Base-by-base conservation (phyloP, 2,888 invertebrate genomes). In the Parnassius mnemosyne region DNA sequence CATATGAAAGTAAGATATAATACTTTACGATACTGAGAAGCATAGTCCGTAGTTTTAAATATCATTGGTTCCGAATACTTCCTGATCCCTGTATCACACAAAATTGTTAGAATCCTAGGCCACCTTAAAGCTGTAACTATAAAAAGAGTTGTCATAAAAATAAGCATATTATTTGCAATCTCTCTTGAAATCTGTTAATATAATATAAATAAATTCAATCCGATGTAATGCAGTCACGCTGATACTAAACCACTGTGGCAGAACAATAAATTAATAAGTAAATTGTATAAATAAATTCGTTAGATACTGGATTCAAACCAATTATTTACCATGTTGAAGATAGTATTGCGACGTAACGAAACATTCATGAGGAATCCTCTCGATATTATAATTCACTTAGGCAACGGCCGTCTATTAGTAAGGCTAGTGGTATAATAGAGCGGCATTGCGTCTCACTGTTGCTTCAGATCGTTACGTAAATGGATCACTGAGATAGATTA, bases 401-500 rank as follows among this genome's bases (percentile, higher is more conserved):
- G 67, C 69, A 76, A 77, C 75, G 69, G 70, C 73, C 72, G 74
- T 74, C 77, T 80, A 82, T 83, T 81, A 81, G 71, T 70, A 67
- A 72, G 71, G 68, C 71, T 70, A 76, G 72, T 74, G 76, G 69
- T 75, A 75, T 80, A 81, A 81, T 79, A 75, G 74, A 61, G 66
- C 65, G 68, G 60, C 65, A 68, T 68, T 63, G 71, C 71, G 71
- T 71, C 69, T 71, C 75, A 67, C 67, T 77, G 80, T 73, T 81
- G 81, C 77, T 76, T 70, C 74, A 71, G 77, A 76, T 80, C 75
- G 80, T 85, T 82, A 83, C 79, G 77, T 78, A 83, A 85, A 85
- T 84, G 78, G 77, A 81, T 79, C 75, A 72, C 73, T 68, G 69
- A 70, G 67, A 66, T 69, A 74, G 76, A 77, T 80, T 77, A 78